Evolutionary conservation across 2,113 vertebrate species (phyloP).

Genomic region (Austrofundulus limnaeus): DNA sequence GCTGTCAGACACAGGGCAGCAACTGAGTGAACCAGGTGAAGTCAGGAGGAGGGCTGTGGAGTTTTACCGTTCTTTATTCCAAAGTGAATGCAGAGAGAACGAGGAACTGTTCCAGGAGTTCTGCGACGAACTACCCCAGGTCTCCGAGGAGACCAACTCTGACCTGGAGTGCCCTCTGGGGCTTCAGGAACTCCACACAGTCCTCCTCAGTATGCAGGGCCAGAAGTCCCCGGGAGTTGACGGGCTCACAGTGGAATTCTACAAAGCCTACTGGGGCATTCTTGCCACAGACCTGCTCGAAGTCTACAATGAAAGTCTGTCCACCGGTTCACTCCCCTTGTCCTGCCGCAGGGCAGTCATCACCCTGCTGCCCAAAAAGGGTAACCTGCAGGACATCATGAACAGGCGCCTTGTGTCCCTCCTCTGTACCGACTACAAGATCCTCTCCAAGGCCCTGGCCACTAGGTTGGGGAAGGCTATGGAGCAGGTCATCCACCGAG

Average conservation of each 20-base stretch:
- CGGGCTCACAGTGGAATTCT: too few relatives aligned
- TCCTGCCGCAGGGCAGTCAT: background rate
- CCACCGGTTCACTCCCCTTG: constrained; percentile 31
- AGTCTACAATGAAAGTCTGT: background rate
- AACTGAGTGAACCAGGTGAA: background rate
- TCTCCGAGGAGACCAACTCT: too few relatives aligned
- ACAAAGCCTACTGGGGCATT: too few relatives aligned
- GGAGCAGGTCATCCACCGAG: background rate
- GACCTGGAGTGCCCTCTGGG: too few relatives aligned
- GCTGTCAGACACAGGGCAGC: background rate
- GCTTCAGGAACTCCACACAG: too few relatives aligned
- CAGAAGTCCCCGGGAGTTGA: too few relatives aligned
- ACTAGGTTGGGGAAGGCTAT: background rate
- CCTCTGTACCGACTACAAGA: background rate
- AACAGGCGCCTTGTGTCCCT: background rate
- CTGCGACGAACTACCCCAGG: too few relatives aligned
- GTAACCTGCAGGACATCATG: background rate
- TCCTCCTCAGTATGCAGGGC: too few relatives aligned
- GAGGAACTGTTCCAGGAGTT: too few relatives aligned
- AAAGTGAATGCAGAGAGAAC: too few relatives aligned
- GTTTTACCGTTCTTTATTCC: background rate
- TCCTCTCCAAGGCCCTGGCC: background rate
- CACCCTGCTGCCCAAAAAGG: background rate
- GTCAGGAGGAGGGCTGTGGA: background rate
- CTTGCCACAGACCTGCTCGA: too few relatives aligned